A percentile compares a stretch with the other conserved stretches of the same genome.
These are phyloP conservation scores for Sericinus montela DNA, from an alignment of 2,888 invertebrate genomes.

Conservation along the genomic window DNA sequence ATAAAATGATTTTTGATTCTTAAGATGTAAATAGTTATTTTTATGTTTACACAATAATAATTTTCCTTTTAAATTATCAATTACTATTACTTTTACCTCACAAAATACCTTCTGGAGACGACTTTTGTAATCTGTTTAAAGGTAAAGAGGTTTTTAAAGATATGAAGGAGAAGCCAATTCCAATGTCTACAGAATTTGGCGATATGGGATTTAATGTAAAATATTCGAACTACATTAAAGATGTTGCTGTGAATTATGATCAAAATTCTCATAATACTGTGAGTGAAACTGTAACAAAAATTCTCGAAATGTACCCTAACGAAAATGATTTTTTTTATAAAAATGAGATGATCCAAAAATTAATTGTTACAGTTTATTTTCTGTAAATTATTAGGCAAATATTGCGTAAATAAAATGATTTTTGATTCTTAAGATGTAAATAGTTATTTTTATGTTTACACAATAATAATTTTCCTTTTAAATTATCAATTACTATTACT, in stretches of 20 bases:
- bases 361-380: background rate
- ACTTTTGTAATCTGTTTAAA: slow-evolving; percentile 44
- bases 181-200: slow-evolving; percentile 48
- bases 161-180: slow-evolving; percentile 20
- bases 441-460: slow-evolving; percentile 53
- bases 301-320: slow-evolving; percentile 46
- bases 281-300: slow-evolving; percentile 29
- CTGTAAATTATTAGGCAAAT: background rate
- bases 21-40: slow-evolving; percentile 30
- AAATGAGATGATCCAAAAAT: slow-evolving; percentile 14
- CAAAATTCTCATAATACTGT: slow-evolving; percentile 30
- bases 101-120: slow-evolving; percentile 39
- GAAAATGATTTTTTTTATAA: slow-evolving; percentile 39
- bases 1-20: slow-evolving; percentile 1
- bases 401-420: background rate
- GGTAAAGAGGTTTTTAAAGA: slow-evolving; percentile 10
- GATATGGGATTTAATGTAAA: slow-evolving; percentile 57
- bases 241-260: slow-evolving; percentile 25
- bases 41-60: slow-evolving; percentile 57
- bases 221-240: slow-evolving; percentile 47
- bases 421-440: slow-evolving; percentile 20
- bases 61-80: too few relatives aligned
- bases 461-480: slow-evolving; percentile 44
- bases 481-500: slow-evolving; percentile 29
- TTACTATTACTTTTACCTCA: slow-evolving; percentile 21